A percentile compares a stretch with the other conserved stretches of the same genome.
phyloP scores from a whole-genome alignment of 2,888 invertebrate genomes.

The Drosophila incognita region DNA sequence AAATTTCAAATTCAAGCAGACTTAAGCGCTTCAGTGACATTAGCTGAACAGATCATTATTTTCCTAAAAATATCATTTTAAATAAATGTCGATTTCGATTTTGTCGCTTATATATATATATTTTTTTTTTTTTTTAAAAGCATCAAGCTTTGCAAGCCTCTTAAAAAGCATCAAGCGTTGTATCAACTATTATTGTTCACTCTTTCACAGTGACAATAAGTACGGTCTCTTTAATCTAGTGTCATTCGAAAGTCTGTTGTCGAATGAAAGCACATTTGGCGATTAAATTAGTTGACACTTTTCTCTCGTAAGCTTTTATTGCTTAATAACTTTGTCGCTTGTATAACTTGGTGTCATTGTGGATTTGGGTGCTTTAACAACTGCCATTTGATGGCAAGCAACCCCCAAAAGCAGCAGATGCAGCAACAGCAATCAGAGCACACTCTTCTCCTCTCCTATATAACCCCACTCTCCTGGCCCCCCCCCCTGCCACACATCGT shows the following conservation, averaged over 20 bases:
- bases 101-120: neutral
- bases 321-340: conserved; percentile 4
- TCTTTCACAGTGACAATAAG: neutral
- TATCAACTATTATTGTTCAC: neutral
- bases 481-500: conserved; percentile 6
- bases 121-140: no score
- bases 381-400: conserved; percentile 34
- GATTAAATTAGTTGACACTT: neutral
- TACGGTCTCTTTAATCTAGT: neutral
- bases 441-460: neutral
- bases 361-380: conserved; percentile 16
- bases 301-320: neutral
- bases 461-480: conserved; percentile 6
- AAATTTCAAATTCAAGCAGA: conserved; percentile 23
- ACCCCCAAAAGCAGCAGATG: conserved; percentile 46
- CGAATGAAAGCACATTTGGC: conserved; percentile 1
- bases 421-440: conserved; percentile 6
- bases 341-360: conserved; percentile 36
- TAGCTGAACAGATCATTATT: neutral
- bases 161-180: neutral
- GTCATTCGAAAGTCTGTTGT: neutral
- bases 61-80: neutral
- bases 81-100: neutral
- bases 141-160: neutral
- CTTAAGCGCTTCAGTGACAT: conserved; percentile 8